These are phyloP conservation scores for Lucinisca nassula DNA, from an alignment of 2,888 invertebrate genomes.

Conservation along the genomic window DNA sequence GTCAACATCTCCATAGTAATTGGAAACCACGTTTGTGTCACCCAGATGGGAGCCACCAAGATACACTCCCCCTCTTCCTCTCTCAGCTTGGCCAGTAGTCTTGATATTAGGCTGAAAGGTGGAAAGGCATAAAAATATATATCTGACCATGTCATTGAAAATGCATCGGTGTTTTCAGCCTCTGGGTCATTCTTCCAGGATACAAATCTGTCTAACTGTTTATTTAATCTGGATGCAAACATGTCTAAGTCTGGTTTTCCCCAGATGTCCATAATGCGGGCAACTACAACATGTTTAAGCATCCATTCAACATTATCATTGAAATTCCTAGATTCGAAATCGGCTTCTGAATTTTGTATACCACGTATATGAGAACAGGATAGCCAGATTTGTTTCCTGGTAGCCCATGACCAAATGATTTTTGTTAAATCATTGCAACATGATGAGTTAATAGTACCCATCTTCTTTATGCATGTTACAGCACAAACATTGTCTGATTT, in stretches of 20 bases:
- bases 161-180: conserved; percentile 50
- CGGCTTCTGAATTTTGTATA: conserved; percentile 32
- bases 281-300: conserved; percentile 16
- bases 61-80: conserved; percentile 26
- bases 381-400: conserved; percentile 43
- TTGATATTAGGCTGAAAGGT: conserved; percentile 41
- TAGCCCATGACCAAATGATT: conserved; percentile 26
- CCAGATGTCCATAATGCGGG: neutral
- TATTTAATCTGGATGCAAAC: conserved; percentile 54
- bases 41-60: conserved; percentile 42
- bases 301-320: conserved; percentile 57
- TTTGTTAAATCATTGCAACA: neutral
- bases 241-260: conserved; percentile 42
- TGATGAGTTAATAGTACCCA: neutral
- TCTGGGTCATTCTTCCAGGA: conserved; percentile 63
- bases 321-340: conserved; percentile 35
- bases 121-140: conserved; percentile 49
- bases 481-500: neutral
- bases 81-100: conserved; percentile 18
- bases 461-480: neutral
- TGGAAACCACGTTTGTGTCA: conserved; percentile 28
- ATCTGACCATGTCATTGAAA: conserved; percentile 42
- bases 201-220: conserved; percentile 40
- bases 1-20: conserved; percentile 25
- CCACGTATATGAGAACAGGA: conserved; percentile 43